Base-by-base conservation (phyloP, 2,888 invertebrate genomes). In the Lottia gigantea region DNA sequence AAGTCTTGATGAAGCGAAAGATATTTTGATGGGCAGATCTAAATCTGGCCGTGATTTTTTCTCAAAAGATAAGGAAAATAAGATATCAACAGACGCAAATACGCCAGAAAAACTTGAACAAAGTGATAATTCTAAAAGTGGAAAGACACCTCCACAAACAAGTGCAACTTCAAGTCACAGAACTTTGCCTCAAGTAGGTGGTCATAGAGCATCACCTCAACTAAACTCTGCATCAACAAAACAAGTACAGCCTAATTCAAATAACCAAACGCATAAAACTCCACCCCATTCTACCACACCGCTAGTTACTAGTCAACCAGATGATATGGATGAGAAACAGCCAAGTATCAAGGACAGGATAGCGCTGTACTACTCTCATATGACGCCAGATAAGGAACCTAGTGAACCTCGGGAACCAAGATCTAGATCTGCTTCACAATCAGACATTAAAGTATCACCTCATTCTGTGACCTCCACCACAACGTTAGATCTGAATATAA, bases 11-110 rank as follows among this genome's bases (percentile, higher is more conserved):
- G 82, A 84, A 70, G 84, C 85, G 12, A 85, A 84, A 68, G 80
- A 80, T 67, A 83, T 85, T 66, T 78, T 85, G 11, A 71, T 80
- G 49, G 85, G 85, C 25, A 83, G 83, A 67, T 85, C 85, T 12
- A 83, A 82, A 26, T 62, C 40, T 25, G 67, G 31, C 47, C 67
- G n/a, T 25, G 63, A 64, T 47, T 46, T 31, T 62, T 26, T 31
- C 31, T n/a, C 49, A 16, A 19, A 46, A 46, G 45, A 61, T 47
- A 49, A 14, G 4, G 23, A 26, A 40, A 61, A 16, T 61, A 61
- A 62, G 31, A 40, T 40, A 40, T 40, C 40, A 40, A 8, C 40
- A 40, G 40, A 40, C 7, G 40, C 40, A 11, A 40, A 40, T 11
- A 40, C 40, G 7, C 40, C 40, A 40, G 40, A 40, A 40, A 55